phyloP scores from a whole-genome alignment of 2,797 vertebrate species.

The Rhyacichthys aspro region DNA sequence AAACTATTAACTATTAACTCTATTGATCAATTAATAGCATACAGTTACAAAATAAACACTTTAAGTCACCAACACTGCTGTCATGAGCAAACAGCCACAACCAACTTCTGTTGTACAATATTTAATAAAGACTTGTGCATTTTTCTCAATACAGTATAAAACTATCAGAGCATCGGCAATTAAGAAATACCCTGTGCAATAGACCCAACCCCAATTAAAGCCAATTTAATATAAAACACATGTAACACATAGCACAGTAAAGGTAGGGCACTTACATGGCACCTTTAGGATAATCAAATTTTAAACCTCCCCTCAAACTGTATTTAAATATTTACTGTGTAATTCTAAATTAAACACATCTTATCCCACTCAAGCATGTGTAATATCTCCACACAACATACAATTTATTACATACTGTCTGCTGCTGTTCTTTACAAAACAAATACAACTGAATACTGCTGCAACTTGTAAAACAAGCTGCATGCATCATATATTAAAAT shows the following conservation, averaged over 20 bases:
- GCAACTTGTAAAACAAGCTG: constrained; percentile 3
- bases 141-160: constrained; percentile 61
- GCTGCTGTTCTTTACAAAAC: constrained; percentile 3
- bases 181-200: constrained; percentile 47
- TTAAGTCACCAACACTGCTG: constrained; percentile 1
- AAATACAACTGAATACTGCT: constrained; percentile 10
- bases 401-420: too few species aligned
- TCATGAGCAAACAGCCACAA: constrained; percentile 32
- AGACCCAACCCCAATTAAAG: constrained; percentile 43
- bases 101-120: constrained; percentile 30
- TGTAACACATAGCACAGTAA: constrained; percentile 39
- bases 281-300: constrained; percentile 23
- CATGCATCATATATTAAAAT: constrained; percentile 17
- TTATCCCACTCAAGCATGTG: constrained; percentile 35
- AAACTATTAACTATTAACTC: not conserved
- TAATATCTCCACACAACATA: not conserved
- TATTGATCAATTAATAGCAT: constrained; percentile 3
- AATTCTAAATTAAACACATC: constrained; percentile 34
- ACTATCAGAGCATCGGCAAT: constrained; percentile 46
- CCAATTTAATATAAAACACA: constrained; percentile 21
- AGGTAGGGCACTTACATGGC: constrained; percentile 40
- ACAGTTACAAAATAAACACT: constrained; percentile 13
- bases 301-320: constrained; percentile 28
- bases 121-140: constrained; percentile 58
- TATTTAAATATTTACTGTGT: constrained; percentile 58